Conservation (phyloP, 2,797 vertebrate species). For the Brotula barbata region DNA sequence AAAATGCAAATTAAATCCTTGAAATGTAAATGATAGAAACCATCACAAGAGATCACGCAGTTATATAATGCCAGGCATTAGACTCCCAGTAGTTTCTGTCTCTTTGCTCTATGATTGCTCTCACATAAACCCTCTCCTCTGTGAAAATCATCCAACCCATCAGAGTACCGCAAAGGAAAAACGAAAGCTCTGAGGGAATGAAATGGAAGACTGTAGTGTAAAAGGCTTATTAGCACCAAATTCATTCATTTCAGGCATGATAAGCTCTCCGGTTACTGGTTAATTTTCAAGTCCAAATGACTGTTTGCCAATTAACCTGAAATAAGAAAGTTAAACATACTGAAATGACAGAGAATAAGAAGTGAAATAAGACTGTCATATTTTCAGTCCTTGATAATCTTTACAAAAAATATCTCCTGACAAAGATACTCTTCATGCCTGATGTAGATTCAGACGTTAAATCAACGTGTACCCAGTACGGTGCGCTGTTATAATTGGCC, state of each 20-base stretch:
- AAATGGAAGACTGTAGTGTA: background rate
- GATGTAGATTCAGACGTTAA: no score
- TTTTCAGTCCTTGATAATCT: no score
- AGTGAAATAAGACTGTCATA: no score
- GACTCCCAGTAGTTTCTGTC: background rate
- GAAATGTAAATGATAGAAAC: conserved; percentile 7
- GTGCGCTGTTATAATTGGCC: no score
- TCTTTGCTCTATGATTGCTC: background rate
- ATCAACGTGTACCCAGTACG: no score
- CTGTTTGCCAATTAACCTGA: background rate
- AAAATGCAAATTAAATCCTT: conserved; percentile 17
- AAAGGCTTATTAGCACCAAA: background rate
- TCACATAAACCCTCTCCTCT: background rate
- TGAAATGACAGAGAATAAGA: background rate
- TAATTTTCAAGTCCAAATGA: conserved; percentile 13
- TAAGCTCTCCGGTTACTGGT: background rate
- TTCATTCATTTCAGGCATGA: conserved; percentile 15
- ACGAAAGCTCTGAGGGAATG: conserved; percentile 6
- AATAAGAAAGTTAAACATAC: background rate
- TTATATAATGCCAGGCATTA: background rate
- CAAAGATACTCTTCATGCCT: no score
- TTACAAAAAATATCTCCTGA: no score
- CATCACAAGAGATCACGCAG: background rate
- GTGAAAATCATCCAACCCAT: background rate
- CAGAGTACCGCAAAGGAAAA: background rate